phyloP scores from a whole-genome alignment of 2,797 vertebrate species.

The Acipenser transmontanus region DNA sequence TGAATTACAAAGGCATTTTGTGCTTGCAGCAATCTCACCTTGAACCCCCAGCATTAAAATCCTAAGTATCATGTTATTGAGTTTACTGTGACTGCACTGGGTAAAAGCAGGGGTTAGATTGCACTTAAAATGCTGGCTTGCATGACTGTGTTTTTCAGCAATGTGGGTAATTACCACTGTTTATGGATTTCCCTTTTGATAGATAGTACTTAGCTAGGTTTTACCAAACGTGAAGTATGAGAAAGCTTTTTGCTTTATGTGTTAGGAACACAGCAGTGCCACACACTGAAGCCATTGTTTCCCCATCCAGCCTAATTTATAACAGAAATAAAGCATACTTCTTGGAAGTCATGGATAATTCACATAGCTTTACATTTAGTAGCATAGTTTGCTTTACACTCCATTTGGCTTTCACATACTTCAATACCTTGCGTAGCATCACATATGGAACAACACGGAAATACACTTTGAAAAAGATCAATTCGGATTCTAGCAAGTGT shows the following conservation, averaged over 20 bases:
- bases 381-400: slow-evolving; percentile 54
- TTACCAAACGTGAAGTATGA: neutral
- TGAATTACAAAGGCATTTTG: too few relatives aligned
- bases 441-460: too few relatives aligned
- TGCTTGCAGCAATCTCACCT: neutral
- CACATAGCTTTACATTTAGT: slow-evolving; percentile 65
- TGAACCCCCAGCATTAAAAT: neutral
- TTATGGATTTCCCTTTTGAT: neutral
- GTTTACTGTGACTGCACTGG: neutral
- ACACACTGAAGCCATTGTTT: neutral
- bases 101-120: neutral
- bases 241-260: neutral
- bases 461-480: neutral
- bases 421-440: too few relatives aligned
- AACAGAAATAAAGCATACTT: slow-evolving; percentile 47
- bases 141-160: neutral
- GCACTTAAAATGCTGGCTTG: neutral
- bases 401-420: slow-evolving; percentile 50
- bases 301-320: slow-evolving; percentile 49
- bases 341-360: slow-evolving; percentile 48
- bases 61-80: neutral
- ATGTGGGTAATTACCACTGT: neutral
- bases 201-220: neutral
- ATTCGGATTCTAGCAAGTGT: neutral
- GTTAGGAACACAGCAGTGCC: neutral